Evolutionary conservation across 2,888 invertebrate species (phyloP).

Genomic region (Notodonta dromedarius): DNA sequence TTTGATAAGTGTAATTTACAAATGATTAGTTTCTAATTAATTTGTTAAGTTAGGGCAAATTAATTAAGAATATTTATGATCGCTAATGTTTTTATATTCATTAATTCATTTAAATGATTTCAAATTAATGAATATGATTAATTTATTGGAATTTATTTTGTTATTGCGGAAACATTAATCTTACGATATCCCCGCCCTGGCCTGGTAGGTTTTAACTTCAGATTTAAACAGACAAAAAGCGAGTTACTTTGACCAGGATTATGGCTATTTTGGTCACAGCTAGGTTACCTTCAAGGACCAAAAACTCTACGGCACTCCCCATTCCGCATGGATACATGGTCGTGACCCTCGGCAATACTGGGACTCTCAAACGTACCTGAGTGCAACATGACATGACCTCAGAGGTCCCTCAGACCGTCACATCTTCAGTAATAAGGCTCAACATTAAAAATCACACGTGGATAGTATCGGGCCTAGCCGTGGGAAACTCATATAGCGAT

Average conservation of each 20-base stretch:
- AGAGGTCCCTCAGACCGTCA: conserved; percentile 29
- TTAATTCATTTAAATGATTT: no score
- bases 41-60: neutral
- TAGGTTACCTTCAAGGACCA: no score
- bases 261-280: no score
- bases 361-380: neutral
- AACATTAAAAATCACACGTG: conserved; percentile 15
- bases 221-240: no score
- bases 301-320: neutral
- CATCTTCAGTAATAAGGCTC: conserved; percentile 31
- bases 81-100: no score
- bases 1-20: neutral
- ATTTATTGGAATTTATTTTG: no score
- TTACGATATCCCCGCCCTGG: no score
- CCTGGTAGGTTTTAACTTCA: no score
- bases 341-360: neutral
- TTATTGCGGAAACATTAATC: no score
- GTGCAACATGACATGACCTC: conserved; percentile 7
- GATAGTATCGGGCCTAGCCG: conserved; percentile 24
- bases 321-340: neutral
- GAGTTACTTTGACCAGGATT: no score
- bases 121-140: no score
- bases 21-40: neutral
- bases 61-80: no score
- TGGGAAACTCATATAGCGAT: conserved; percentile 61